Base-by-base conservation (phyloP, 1,140 invertebrate genomes). In the Parapsyche elsis region DNA sequence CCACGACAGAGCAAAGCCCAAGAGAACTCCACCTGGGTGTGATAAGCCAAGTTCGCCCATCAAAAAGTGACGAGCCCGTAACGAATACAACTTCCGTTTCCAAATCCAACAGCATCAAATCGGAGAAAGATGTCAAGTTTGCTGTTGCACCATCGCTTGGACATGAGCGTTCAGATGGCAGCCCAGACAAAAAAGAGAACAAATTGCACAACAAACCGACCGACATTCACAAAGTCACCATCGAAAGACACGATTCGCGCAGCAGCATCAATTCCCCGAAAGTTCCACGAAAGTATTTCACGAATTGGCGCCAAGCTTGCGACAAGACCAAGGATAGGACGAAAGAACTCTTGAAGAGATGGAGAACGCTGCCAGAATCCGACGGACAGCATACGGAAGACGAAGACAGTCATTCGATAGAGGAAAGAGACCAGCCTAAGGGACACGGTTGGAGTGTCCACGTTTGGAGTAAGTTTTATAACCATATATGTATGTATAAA, bases 221-320 rank as follows among this genome's bases (percentile, higher is more conserved):
- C 5, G 46, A 59, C n/a, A n/a, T 10, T 2, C 49, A 30, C 12
- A 76, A 61, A 76, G 14, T 12, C 30, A n/a, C 19, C 19, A 57
- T 83, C 5, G 82, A 81, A 0, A 81, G 80, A 71, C 80, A 84
- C 30, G 79, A 82, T 49, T 81, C 81, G 9, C 77, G 78, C 24
- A 14, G 78, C 26, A 85, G 85, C 5, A 81, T 88, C 59, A 84
- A 86, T 74, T 90, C 90, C 19, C 87, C 90, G 19, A 92, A 92
- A 84, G 91, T 92, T 59, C 91, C 91, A 7, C 86, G 90, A n/a
- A 93, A 93, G 84, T 92, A 93, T 83, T 92, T 93, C 82, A 88
- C 91, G 0, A 93, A 93, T 75, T 93, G 92, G 92, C 88, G 89
- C 79, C 91, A 92, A 83, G 92, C 92, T 76, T 94, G 92, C 86